Percentiles rank a stretch among this genome's conserved stretches.
These are phyloP conservation scores for Alfaro cultratus DNA, from an alignment of 2,797 vertebrate species.

Conservation along the genomic window DNA sequence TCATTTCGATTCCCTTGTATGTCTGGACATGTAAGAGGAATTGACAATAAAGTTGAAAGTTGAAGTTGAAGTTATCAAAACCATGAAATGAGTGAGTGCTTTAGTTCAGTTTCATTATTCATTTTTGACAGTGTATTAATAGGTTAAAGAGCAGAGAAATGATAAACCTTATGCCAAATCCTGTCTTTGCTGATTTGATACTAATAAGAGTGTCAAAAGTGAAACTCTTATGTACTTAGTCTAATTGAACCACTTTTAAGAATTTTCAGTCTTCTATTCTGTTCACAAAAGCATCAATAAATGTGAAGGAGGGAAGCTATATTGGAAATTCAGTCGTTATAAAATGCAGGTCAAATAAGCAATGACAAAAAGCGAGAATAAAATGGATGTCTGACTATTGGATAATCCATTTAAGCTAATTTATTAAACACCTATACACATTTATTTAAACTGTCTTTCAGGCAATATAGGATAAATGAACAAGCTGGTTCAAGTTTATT, in stretches of 20 bases:
- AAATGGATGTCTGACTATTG: not conserved
- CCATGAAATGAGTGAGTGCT: not conserved
- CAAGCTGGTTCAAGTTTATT: not conserved
- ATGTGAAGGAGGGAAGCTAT: not conserved
- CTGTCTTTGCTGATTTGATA: not conserved
- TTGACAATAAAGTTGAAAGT: too few species aligned
- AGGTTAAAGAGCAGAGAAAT: not conserved
- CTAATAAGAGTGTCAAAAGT: not conserved
- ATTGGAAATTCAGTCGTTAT: not conserved
- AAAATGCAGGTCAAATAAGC: too few species aligned
- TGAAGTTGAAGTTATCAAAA: too few species aligned
- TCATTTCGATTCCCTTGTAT: too few species aligned
- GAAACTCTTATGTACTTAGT: not conserved
- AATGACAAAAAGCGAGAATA: not conserved
- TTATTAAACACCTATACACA: not conserved
- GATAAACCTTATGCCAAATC: too few species aligned
- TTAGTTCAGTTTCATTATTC: not conserved
- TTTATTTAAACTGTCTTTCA: not conserved
- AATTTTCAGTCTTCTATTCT: not conserved
- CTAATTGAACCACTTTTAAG: not conserved
- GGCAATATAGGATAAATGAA: not conserved
- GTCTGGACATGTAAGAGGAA: too few species aligned
- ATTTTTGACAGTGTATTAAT: not conserved
- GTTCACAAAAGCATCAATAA: not conserved
- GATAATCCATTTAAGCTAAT: not conserved